Percentiles rank a stretch among this genome's conserved stretches.
These are phyloP conservation scores for Phanerotoma sp. DNA, from an alignment of 2,888 invertebrate species.

Conservation along the genomic window DNA sequence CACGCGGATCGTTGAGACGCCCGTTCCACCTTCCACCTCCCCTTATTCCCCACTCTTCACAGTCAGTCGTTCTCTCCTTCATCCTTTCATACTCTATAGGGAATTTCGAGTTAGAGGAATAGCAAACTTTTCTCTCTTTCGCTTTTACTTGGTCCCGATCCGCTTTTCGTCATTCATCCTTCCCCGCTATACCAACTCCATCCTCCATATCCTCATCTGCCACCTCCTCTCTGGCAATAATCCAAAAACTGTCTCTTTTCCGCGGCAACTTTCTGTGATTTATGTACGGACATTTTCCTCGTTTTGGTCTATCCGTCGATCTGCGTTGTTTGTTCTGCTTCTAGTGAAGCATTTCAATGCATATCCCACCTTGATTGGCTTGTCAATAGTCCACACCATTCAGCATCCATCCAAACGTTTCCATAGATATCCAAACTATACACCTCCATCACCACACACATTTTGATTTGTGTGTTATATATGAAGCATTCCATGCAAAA, in stretches of 20 bases:
- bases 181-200: background rate
- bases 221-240: conserved; percentile 28
- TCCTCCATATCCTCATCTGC: no score
- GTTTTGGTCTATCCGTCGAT: conserved; percentile 1
- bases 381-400: conserved; percentile 29
- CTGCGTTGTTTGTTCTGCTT: background rate
- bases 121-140: conserved; percentile 6
- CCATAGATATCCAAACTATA: background rate
- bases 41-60: background rate
- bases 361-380: conserved; percentile 23
- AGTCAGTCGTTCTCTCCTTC: conserved; percentile 2
- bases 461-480: no score
- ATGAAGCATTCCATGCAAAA: no score
- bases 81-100: background rate
- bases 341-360: conserved; percentile 24
- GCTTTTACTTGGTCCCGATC: conserved; percentile 10
- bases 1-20: background rate
- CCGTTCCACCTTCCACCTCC: background rate
- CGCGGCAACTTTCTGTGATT: conserved; percentile 25
- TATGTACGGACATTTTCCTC: conserved; percentile 19
- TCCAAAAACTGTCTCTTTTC: conserved; percentile 28
- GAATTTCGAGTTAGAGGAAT: conserved; percentile 11
- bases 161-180: conserved; percentile 16
- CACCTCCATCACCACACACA: no score
- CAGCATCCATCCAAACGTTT: conserved; percentile 3